These are phyloP conservation scores for Labia minor DNA, from an alignment of 2,888 invertebrate species.

Conservation along the genomic window DNA sequence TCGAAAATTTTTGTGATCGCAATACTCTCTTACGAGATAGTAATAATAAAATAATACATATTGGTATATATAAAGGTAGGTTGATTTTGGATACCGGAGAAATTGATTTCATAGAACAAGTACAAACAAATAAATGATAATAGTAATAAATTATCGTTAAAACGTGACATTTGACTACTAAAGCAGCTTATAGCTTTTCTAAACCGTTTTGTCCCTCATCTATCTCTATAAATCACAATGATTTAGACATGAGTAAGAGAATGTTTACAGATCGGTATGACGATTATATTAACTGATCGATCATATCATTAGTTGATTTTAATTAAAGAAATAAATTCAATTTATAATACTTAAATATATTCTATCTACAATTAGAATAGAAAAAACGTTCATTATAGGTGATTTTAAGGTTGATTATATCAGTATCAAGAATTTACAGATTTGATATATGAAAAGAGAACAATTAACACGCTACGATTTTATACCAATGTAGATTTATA, in stretches of 20 bases:
- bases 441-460: too few relatives aligned
- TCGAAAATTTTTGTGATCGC: too few relatives aligned
- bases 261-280: not conserved
- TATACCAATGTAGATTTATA: too few relatives aligned
- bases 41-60: too few relatives aligned
- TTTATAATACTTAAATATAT: too few relatives aligned
- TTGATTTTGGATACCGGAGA: not conserved
- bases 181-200: conserved; percentile 2
- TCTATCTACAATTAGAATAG: too few relatives aligned
- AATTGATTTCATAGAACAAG: not conserved
- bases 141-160: conserved; percentile 3
- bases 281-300: conserved; percentile 7
- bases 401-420: too few relatives aligned
- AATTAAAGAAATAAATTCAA: not conserved
- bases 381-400: too few relatives aligned
- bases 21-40: too few relatives aligned
- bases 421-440: too few relatives aligned
- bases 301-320: not conserved
- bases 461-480: too few relatives aligned
- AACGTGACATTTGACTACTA: conserved; percentile 5
- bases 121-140: conserved; percentile 1
- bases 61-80: too few relatives aligned
- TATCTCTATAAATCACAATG: not conserved
- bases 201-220: conserved; percentile 7
- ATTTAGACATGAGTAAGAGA: not conserved